These are phyloP conservation scores for Macrostomum cliftonense DNA, from an alignment of 2,888 invertebrate genomes.

Conservation along the genomic window DNA sequence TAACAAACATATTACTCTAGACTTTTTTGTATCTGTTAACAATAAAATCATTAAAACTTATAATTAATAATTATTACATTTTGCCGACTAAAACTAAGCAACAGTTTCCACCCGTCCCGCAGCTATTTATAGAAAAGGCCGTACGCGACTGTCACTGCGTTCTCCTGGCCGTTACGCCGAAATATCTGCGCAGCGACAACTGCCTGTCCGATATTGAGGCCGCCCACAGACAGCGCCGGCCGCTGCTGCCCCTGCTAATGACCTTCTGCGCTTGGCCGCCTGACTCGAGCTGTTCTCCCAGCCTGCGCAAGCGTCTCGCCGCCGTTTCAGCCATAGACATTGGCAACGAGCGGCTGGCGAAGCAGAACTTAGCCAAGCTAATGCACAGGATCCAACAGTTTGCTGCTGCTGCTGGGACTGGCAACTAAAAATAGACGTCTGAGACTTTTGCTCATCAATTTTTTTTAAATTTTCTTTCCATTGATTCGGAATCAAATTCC, in stretches of 20 bases:
- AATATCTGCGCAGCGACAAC: constrained; percentile 32
- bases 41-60: no score
- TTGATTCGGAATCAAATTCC: no score
- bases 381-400: constrained; percentile 22
- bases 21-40: no score
- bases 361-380: constrained; percentile 22
- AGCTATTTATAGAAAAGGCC: constrained; percentile 25
- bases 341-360: constrained; percentile 27
- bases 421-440: no score
- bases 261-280: constrained; percentile 25
- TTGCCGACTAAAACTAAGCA: no score
- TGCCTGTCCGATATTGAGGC: constrained; percentile 30
- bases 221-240: constrained; percentile 27
- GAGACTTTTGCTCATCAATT: no score
- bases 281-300: constrained; percentile 23
- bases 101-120: no score
- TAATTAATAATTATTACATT: no score
- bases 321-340: constrained; percentile 23
- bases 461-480: no score
- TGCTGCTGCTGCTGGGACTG: not conserved
- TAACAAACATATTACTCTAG: no score
- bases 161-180: constrained; percentile 29
- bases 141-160: constrained; percentile 26
- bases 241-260: constrained; percentile 27
- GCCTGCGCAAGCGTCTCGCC: constrained; percentile 23